Evolutionary conservation across 1,140 invertebrate species (phyloP).

Genomic region (Drosophila dunni): DNA sequence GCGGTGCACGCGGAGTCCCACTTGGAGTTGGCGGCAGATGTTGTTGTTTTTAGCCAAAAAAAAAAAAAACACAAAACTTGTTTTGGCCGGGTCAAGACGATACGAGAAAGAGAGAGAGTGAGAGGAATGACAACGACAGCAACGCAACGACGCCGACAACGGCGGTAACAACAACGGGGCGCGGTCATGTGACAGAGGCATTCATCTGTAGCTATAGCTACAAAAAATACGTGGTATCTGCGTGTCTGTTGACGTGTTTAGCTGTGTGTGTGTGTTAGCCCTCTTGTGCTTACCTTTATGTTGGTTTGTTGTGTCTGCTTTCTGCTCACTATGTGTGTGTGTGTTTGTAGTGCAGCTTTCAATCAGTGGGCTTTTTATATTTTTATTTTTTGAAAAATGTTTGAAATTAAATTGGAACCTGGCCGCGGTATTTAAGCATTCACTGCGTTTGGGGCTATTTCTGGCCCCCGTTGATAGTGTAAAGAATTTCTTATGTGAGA

Average conservation of each 20-base stretch:
- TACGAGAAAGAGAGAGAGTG: slow-evolving; percentile 16
- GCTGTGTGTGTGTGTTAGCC: slow-evolving; percentile 32
- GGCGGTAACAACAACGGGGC: slow-evolving; percentile 31
- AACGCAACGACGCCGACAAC: not conserved
- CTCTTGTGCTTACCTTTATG: slow-evolving; percentile 50
- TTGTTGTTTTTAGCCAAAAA: slow-evolving; percentile 63
- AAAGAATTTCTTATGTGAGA: slow-evolving; percentile 48
- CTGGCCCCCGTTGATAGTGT: slow-evolving; percentile 26
- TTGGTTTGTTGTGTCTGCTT: slow-evolving; percentile 31
- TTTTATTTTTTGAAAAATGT: slow-evolving; percentile 22
- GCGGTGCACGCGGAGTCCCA: slow-evolving; percentile 37
- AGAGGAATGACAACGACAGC: not conserved
- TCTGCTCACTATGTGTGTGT: not conserved
- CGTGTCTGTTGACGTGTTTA: not conserved
- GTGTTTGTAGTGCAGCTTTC: slow-evolving; percentile 28
- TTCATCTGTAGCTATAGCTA: slow-evolving; percentile 32
- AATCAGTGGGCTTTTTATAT: slow-evolving; percentile 12
- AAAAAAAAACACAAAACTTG: slow-evolving; percentile 51
- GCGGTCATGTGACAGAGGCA: slow-evolving; percentile 61
- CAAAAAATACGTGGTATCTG: slow-evolving; percentile 3
- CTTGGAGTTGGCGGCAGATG: slow-evolving; percentile 51
- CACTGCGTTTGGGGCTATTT: slow-evolving; percentile 34
- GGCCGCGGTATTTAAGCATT: slow-evolving; percentile 11
- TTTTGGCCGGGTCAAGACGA: slow-evolving; percentile 60
- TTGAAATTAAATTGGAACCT: slow-evolving; percentile 10